Percentiles rank a stretch among this genome's conserved stretches.
Evolutionary conservation across 2,113 vertebrate species (phyloP).

Genomic region (Micronycteris hirsuta): DNA sequence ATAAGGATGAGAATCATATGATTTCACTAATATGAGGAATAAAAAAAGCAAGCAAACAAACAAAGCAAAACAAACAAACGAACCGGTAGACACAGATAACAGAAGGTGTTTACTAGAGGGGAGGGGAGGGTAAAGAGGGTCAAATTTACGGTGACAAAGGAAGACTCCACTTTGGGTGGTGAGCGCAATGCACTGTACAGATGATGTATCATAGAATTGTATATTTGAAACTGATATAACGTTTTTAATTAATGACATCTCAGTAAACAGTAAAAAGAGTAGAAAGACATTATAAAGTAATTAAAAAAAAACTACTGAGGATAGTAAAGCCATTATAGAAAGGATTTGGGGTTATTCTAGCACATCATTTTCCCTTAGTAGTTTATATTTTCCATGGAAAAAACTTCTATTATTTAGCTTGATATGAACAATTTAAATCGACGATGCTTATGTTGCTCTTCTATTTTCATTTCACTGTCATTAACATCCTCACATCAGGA

Average conservation of each 20-base stretch:
- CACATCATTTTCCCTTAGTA: rapidly evolving
- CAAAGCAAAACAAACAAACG: not conserved
- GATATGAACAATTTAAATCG: not conserved
- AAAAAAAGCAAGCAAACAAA: not conserved
- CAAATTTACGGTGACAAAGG: not conserved
- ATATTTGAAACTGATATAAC: not conserved
- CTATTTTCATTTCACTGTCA: not conserved
- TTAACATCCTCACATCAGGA: not conserved
- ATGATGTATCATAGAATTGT: not conserved
- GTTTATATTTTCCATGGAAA: not conserved
- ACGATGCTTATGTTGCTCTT: not conserved
- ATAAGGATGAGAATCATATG: not conserved
- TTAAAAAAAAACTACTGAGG: not conserved
- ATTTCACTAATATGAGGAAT: not conserved
- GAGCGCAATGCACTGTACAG: not conserved
- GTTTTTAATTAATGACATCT: not conserved
- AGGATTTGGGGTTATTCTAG: not conserved
- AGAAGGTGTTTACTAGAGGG: not conserved
- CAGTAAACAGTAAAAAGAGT: not conserved
- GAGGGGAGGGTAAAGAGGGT: not conserved
- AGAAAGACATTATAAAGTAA: not conserved
- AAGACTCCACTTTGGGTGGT: not conserved
- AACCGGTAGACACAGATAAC: not conserved
- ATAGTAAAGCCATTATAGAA: not conserved
- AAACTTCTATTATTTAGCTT: not conserved